Percentiles rank a stretch among this genome's conserved stretches.
Evolutionary conservation across 53 echinoderm and acorn worm genomes (phyloP).

Genomic region (Holothuria leucospilota): DNA sequence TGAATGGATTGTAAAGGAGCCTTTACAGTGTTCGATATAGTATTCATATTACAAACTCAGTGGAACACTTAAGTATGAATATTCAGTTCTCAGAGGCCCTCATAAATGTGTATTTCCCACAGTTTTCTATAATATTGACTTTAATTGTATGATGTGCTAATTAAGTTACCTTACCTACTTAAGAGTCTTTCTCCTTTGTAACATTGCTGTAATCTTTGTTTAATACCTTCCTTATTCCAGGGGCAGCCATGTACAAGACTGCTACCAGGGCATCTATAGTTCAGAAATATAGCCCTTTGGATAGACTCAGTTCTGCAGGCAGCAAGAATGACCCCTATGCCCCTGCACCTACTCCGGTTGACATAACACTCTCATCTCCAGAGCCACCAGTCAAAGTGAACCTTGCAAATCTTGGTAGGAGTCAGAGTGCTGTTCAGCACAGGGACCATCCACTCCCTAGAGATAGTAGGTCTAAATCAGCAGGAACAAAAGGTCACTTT

Average conservation of each 20-base stretch:
- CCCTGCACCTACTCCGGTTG: conserved; percentile 19
- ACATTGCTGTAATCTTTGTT: no score
- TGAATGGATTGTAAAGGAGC: no score
- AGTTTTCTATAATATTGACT: no score
- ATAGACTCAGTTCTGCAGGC: conserved; percentile 43
- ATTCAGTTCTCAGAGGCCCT: no score
- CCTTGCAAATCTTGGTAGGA: conserved; percentile 38
- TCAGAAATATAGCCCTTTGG: conserved; percentile 77
- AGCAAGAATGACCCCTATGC: neutral
- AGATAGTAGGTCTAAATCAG: conserved; percentile 43
- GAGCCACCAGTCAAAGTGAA: neutral
- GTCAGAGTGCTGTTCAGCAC: conserved; percentile 54
- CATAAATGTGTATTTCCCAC: no score
- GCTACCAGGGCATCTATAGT: conserved; percentile 70
- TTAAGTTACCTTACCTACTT: no score
- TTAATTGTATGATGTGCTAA: no score
- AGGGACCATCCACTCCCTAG: conserved; percentile 25
- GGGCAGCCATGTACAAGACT: conserved; percentile 73
- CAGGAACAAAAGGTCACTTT: conserved; percentile 24
- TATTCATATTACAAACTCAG: no score
- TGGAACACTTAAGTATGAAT: no score
- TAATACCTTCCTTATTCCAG: conserved; percentile 3
- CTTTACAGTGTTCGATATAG: no score
- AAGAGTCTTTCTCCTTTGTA: no score
- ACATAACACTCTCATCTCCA: neutral